phyloP scores from a whole-genome alignment of 2,113 vertebrate genomes.

The Anhinga anhinga region DNA sequence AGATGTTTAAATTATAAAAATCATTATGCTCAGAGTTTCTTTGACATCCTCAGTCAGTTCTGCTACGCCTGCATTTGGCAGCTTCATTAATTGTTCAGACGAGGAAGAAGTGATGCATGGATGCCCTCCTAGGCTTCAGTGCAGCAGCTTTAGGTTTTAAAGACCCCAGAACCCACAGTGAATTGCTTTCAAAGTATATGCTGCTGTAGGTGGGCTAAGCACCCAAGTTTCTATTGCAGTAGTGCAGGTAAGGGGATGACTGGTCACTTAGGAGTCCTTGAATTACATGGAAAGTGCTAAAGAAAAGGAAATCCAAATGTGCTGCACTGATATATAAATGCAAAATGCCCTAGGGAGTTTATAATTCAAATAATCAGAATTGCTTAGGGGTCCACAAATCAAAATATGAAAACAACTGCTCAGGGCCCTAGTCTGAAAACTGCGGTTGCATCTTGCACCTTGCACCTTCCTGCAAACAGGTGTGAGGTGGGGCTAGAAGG shows the following conservation, averaged over 20 bases:
- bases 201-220: not conserved
- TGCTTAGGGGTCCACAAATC: not conserved
- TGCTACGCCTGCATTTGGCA: not conserved
- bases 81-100: not conserved
- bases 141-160: not conserved
- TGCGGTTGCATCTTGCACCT: not conserved
- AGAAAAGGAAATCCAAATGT: not conserved
- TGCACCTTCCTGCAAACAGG: not conserved
- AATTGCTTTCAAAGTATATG: not conserved
- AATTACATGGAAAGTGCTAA: not conserved
- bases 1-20: not conserved
- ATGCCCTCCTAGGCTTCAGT: not conserved
- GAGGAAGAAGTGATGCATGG: not conserved
- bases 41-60: not conserved
- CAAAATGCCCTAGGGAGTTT: not conserved
- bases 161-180: not conserved
- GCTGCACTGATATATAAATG: fast-evolving
- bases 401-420: not conserved
- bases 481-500: not conserved
- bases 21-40: not conserved
- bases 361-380: not conserved
- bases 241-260: not conserved
- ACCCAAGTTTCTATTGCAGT: not conserved
- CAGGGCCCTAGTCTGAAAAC: not conserved
- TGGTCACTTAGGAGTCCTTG: not conserved